Base-by-base conservation (phyloP, 2,797 vertebrate species). In the Thripadectes ignobilis region DNA sequence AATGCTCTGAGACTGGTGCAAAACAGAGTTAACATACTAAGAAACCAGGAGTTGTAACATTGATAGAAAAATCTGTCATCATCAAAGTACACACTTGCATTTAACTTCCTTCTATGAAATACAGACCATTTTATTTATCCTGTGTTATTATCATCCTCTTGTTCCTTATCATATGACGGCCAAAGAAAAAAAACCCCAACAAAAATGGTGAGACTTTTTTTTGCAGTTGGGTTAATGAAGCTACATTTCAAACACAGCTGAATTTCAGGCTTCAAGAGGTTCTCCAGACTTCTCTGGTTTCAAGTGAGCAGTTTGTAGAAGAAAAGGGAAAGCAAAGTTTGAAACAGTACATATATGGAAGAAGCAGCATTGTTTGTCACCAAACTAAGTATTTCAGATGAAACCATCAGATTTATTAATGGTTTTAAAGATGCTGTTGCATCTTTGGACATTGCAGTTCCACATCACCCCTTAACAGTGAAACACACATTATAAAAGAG, bases 21-120 rank as follows among this genome's bases (percentile, higher is more conserved):
- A 93, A 86, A 39, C 12, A 39, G 84, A 89, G n/a, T 55, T 77
- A 77, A 51, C 21, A n/a, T 22, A 48, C 26, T 71, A 75, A 78
- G 54, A 85, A 89, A 21, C 5, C 62, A 63, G 52, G 9, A 81
- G 43, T 65, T 88, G 41, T 74, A 94, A 55, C 63, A 68, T 2
- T 90, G 49, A 58, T 66, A 95, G 57, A 34, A 83, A 81, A 48
- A 75, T 18, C 6, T 39, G 3, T 57, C 51, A 85, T 54, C 74
- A 82, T 90, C 92, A 96, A 97, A 80, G 46, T 43, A 63, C 30
- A 71, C 1, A 15, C 32, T 57, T 95, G 41, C 61, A 93, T 95
- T 95, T 82, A 89, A 82, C 30, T 93, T 94, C 45, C 15, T 92
- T 85, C 85, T 65, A 12, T 93, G 89, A 95, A 97, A 95, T 92